Evolutionary conservation across 2,797 vertebrate species (phyloP), one percentile per base, ranked within the genome.

Genomic region (Oreortyx pictus): DNA sequence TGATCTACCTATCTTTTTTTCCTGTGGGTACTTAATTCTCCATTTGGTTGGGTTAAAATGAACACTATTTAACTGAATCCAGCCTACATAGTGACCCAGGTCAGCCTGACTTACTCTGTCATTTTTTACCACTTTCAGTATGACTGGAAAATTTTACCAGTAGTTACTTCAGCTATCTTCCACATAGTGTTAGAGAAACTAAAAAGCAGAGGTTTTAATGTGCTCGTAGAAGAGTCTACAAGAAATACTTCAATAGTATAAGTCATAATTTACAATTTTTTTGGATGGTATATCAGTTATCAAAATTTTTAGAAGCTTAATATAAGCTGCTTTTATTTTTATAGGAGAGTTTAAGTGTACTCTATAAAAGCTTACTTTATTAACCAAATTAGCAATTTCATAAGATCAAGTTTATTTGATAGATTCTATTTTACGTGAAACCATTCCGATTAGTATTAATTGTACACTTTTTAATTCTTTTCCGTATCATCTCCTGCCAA

Each of bases 121-220:
- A 67, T 93, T 64, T 66, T 62, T 81, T 77, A 74, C n/a, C 25
- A 33, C n/a, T 61, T 76, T 79, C 66, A 62, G 8, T 66, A 50
- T 35, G 56, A 91, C n/a, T 59, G 56, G 66, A 18, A 81, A 88
- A 56, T 93, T 89, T 81, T 76, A 37, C 59, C 16, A 50, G 54
- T 75, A 89, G 70, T 75, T 90, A 65, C 47, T 78, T 83, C 22
- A 81, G 62, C 70, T 39, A 9, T 78, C n/a, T 89, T 88, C 64
- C 52, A 47, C 49, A 27, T 56, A 68, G 54, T 56, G 23, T n/a
- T 46, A 90, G 25, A 83, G 66, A 80, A 89, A 83, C 4, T 43
- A 20, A 86, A 73, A 23, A 78, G 46, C 25, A 29, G 46, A 80
- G 7, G 22, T 75, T 85, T 78, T 59, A 75, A 29, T 31, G 43